Percentiles rank a stretch among this genome's conserved stretches.
Evolutionary conservation across 1,140 invertebrate genomes (phyloP).

Genomic region (Nephotettix cincticeps): DNA sequence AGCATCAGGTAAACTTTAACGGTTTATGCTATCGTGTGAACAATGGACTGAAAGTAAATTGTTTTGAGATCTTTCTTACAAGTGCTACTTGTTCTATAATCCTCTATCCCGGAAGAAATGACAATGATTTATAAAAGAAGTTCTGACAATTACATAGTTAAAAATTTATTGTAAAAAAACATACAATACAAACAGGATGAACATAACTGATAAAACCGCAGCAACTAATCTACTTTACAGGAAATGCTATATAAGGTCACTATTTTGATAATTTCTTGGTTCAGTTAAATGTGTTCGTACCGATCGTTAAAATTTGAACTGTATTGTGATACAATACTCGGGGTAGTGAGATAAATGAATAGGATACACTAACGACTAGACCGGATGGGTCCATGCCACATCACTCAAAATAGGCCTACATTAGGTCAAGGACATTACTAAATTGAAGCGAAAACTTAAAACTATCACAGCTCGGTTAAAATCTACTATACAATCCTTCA

Average conservation of each 20-base stretch:
- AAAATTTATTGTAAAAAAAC: constrained; percentile 13
- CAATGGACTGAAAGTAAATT: too few relatives aligned
- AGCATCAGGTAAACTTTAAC: too few relatives aligned
- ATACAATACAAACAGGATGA: constrained; percentile 7
- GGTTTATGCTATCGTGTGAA: too few relatives aligned
- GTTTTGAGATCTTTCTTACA: too few relatives aligned
- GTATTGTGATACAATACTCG: not conserved
- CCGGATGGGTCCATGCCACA: not conserved
- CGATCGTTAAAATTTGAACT: not conserved
- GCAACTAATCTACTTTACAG: constrained; percentile 1
- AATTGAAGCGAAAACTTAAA: constrained; percentile 10
- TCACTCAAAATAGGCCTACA: not conserved
- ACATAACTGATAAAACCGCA: not conserved
- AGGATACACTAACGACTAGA: constrained; percentile 6
- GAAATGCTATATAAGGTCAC: constrained; percentile 6
- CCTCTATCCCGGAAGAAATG: too few relatives aligned
- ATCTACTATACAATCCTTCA: constrained; percentile 6
- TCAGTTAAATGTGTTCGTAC: not conserved
- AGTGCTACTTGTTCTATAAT: too few relatives aligned
- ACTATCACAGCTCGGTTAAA: constrained; percentile 10
- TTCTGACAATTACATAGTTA: not conserved
- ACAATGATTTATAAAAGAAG: not conserved
- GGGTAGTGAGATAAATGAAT: not conserved
- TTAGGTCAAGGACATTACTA: not conserved
- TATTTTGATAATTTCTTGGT: not conserved